Percentiles rank a stretch among this genome's conserved stretches.
These are phyloP conservation scores for Verasper variegatus DNA, from an alignment of 2,113 vertebrate genomes.

Conservation along the genomic window DNA sequence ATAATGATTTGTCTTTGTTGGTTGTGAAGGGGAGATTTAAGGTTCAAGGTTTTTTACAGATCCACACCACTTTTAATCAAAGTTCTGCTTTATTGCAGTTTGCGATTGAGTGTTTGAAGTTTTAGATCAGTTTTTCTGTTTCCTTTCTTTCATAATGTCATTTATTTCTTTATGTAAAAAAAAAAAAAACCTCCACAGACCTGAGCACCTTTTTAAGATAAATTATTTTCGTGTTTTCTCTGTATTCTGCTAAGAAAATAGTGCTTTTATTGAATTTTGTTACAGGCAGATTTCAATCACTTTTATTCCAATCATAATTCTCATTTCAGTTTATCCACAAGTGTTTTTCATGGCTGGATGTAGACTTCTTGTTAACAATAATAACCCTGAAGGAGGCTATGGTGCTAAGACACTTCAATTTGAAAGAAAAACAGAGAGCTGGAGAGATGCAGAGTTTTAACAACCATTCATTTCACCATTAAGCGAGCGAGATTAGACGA, in stretches of 20 bases:
- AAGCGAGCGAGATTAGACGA: constrained; percentile 43
- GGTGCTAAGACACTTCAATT: constrained; percentile 59
- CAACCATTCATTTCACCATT: constrained; percentile 63
- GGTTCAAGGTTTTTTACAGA: constrained; percentile 14
- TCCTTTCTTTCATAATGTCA: neutral
- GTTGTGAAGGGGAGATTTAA: constrained; percentile 1
- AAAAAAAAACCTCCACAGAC: neutral
- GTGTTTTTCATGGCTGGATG: constrained; percentile 38
- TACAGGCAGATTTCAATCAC: neutral
- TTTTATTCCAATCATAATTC: constrained; percentile 18
- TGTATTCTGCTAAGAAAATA: neutral
- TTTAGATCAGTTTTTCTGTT: neutral
- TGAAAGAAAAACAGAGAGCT: constrained; percentile 1
- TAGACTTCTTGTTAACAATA: constrained; percentile 52
- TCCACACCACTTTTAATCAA: constrained; percentile 36
- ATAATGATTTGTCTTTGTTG: neutral
- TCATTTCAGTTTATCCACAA: constrained; percentile 33
- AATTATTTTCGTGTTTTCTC: neutral
- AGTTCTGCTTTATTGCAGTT: constrained; percentile 33
- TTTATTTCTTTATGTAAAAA: neutral
- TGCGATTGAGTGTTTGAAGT: neutral
- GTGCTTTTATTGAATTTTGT: neutral
- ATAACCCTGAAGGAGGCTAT: constrained; percentile 52
- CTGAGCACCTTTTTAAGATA: neutral
- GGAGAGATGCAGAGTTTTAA: constrained; percentile 61